phyloP scores from a whole-genome alignment of 2,888 invertebrate species.

The Drosophila hamatofila region DNA sequence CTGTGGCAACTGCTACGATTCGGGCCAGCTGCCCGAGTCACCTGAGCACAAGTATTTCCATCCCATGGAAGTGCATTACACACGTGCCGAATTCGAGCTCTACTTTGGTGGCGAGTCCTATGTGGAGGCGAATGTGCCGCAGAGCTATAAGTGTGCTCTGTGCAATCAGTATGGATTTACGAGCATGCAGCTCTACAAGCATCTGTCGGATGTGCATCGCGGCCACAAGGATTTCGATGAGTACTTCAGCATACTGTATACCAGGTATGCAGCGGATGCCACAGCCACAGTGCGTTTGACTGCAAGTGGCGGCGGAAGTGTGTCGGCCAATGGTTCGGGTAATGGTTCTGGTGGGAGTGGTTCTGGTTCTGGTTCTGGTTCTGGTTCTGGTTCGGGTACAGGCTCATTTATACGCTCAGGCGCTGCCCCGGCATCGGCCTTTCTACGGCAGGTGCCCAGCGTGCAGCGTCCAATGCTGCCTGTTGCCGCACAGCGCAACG shows the following conservation, averaged over 20 bases:
- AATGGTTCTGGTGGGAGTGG: not conserved
- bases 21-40: constrained; percentile 11
- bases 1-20: constrained; percentile 53
- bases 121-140: constrained; percentile 22
- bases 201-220: constrained; percentile 28
- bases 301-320: not conserved
- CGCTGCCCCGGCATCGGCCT: not conserved
- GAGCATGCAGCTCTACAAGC: constrained; percentile 23
- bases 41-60: constrained; percentile 50
- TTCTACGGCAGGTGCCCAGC: not conserved
- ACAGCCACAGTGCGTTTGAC: not conserved
- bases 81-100: constrained; percentile 41
- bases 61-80: constrained; percentile 49
- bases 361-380: not conserved
- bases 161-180: constrained; percentile 34
- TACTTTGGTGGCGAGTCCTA: constrained; percentile 53
- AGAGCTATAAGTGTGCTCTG: constrained; percentile 62
- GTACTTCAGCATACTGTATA: constrained; percentile 34
- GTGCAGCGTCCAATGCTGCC: not conserved
- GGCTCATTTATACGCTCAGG: not conserved
- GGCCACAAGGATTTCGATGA: constrained; percentile 33
- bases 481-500: not conserved
- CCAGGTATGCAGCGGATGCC: constrained; percentile 12
- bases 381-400: not conserved
- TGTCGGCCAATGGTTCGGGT: not conserved